Conservation (phyloP, 2,888 invertebrate genomes). For the Trileptium ribeirensis region DNA sequence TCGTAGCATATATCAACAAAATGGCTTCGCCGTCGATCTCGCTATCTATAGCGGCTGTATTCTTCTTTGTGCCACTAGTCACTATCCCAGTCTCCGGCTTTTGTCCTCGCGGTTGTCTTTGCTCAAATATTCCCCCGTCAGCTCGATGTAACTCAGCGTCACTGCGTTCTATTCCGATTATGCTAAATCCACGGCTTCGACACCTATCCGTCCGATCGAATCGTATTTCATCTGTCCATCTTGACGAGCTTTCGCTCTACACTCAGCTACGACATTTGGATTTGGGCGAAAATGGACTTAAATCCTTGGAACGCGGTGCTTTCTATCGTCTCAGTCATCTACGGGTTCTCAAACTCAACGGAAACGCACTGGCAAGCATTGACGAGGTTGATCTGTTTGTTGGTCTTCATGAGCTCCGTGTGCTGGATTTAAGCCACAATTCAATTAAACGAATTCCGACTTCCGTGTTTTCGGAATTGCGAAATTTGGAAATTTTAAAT, state of each 20-base stretch:
- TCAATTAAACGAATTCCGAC: constrained; percentile 20
- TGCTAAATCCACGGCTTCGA: constrained; percentile 28
- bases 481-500: constrained; percentile 22
- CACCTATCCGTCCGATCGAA: constrained; percentile 25
- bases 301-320: constrained; percentile 24
- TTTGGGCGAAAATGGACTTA: constrained; percentile 25
- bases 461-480: constrained; percentile 25
- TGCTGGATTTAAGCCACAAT: constrained; percentile 20
- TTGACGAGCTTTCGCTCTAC: constrained; percentile 26
- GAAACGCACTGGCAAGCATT: constrained; percentile 21
- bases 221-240: constrained; percentile 18
- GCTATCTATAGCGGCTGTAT: too few relatives aligned
- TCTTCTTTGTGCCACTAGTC: too few relatives aligned
- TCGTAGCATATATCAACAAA: too few relatives aligned
- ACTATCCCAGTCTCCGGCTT: constrained; percentile 6
- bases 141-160: constrained; percentile 25
- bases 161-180: constrained; percentile 25
- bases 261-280: constrained; percentile 27
- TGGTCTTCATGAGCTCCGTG: constrained; percentile 18
- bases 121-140: constrained; percentile 9
- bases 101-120: constrained; percentile 28
- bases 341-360: constrained; percentile 22
- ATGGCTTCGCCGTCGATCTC: too few relatives aligned
- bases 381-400: constrained; percentile 23
- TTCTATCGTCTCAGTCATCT: constrained; percentile 25